A percentile compares a stretch with the other conserved stretches of the same genome.
These are phyloP conservation scores for Urocolius indicus DNA, from an alignment of 2,113 vertebrate genomes.

Conservation along the genomic window DNA sequence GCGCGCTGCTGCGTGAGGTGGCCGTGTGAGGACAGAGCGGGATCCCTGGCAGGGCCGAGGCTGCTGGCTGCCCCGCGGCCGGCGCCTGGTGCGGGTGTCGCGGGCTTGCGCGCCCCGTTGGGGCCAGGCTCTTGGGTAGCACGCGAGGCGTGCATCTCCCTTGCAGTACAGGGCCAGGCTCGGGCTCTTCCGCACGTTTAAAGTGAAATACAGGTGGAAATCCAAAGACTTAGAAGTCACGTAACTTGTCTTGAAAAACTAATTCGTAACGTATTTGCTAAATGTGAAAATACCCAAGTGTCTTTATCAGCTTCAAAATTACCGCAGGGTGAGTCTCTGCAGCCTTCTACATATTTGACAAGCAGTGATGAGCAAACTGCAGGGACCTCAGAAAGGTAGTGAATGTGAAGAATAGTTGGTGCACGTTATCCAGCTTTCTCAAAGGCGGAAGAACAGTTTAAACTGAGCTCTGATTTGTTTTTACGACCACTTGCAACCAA, in stretches of 20 bases:
- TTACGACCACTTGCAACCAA: not conserved
- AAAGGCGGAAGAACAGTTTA: not conserved
- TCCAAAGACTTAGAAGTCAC: not conserved
- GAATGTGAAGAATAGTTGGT: not conserved
- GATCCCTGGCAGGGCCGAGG: too few relatives aligned
- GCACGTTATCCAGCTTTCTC: not conserved
- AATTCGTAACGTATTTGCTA: not conserved
- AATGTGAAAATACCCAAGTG: too few relatives aligned
- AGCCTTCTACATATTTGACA: not conserved
- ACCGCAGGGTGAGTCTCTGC: too few relatives aligned
- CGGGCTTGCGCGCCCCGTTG: rapidly evolving
- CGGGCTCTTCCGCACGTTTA: too few relatives aligned
- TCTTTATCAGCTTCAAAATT: not conserved
- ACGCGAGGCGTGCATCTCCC: rapidly evolving
- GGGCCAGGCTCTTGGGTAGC: not conserved
- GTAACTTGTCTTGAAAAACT: not conserved
- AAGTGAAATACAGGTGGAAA: not conserved
- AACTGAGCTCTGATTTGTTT: not conserved
- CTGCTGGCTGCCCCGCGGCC: not conserved
- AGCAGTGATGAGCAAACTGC: too few relatives aligned
- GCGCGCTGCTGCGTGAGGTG: too few relatives aligned
- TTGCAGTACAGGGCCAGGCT: too few relatives aligned
- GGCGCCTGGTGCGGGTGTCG: rapidly evolving
- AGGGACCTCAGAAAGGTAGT: not conserved
- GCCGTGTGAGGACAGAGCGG: too few relatives aligned